A percentile compares a stretch with the other conserved stretches of the same genome.
Evolutionary conservation across 2,888 invertebrate species (phyloP).

Genomic region (Tetrapedia diversipes): DNA sequence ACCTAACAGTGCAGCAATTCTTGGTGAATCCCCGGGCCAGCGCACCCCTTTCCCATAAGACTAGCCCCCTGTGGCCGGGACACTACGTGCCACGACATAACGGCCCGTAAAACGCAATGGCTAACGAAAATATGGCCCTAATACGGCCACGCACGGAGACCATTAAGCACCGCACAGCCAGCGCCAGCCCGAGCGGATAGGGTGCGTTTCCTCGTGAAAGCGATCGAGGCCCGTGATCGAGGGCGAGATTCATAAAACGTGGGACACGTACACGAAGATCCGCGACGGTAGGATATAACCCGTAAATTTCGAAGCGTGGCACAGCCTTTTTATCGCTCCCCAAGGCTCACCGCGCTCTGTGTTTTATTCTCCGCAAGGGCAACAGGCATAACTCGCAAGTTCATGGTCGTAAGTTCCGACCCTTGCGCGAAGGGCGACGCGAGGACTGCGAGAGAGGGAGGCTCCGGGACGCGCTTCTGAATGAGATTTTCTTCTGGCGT

Average conservation of each 20-base stretch:
- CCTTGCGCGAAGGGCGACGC: slow-evolving; percentile 14
- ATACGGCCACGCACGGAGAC: slow-evolving; percentile 63
- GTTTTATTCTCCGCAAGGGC: slow-evolving; percentile 46
- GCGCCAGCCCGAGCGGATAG: slow-evolving; percentile 24
- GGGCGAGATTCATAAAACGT: slow-evolving; percentile 43
- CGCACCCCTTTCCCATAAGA: slow-evolving; percentile 34
- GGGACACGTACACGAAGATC: neutral
- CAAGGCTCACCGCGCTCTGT: slow-evolving; percentile 26
- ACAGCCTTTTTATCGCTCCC: slow-evolving; percentile 41
- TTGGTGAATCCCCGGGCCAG: slow-evolving; percentile 21
- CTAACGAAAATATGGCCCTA: slow-evolving; percentile 70
- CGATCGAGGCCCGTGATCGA: slow-evolving; percentile 42
- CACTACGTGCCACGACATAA: slow-evolving; percentile 58
- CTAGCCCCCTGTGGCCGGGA: slow-evolving; percentile 2
- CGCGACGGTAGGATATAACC: slow-evolving; percentile 34
- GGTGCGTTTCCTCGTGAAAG: slow-evolving; percentile 25
- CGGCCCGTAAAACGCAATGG: slow-evolving; percentile 72
- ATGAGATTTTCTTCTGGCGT: neutral
- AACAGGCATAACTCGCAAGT: slow-evolving; percentile 49
- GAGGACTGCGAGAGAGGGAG: neutral
- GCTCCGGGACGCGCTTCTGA: neutral
- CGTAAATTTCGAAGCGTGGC: slow-evolving; percentile 43
- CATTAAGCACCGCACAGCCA: slow-evolving; percentile 51
- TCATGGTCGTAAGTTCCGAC: slow-evolving; percentile 54
- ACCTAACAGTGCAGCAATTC: no score